Evolutionary conservation across 2,113 vertebrate genomes (phyloP), one percentile per base, ranked within the genome.

Genomic region (Odontesthes bonariensis): DNA sequence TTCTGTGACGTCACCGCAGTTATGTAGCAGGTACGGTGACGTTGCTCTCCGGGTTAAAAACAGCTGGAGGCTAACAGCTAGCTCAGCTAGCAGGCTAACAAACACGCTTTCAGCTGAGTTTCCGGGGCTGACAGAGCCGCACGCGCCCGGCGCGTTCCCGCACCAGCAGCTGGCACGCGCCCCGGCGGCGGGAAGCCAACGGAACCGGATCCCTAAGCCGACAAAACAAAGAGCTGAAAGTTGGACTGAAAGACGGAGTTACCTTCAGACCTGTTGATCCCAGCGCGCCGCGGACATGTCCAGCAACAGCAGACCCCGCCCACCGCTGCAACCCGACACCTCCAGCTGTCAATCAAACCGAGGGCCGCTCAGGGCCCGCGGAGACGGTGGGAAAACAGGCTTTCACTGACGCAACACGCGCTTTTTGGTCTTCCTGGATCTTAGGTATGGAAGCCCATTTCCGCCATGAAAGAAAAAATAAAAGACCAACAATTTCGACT

Each of bases 241-340:
- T 14, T 10, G 27, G 13, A 27, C 7, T 16, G n/a, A 71, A 10
- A 49, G 58, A 13, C 13, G 40, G 13, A 42, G 57, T 85, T 89
- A 90, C 85, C 88, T 86, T 83, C 73, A 82, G 72, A 88, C 79
- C 72, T 83, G 83, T 84, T 84, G 85, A 70, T 77, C 55, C 61
- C 35, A 55, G 51, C 77, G 53, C 81, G 63, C 69, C 73, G 81
- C 85, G 44, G 83, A 85, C 88, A 90, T 90, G 40, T 85, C 85
- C 70, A 58, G 52, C 1, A 78, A 12, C 70, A 58, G 52, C 1
- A 78, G 14, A 61, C 49, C 61, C 72, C 83, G 74, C 88, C 90
- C 79, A 64, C 72, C 1, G 38, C 47, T 0, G 64, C 17, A 35
- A 81, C 42, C 12, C 1, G 53, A 74, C 68, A 71, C 71, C 52